Base-by-base conservation (phyloP, 2,113 vertebrate species). In the Ameiurus melas region DNA sequence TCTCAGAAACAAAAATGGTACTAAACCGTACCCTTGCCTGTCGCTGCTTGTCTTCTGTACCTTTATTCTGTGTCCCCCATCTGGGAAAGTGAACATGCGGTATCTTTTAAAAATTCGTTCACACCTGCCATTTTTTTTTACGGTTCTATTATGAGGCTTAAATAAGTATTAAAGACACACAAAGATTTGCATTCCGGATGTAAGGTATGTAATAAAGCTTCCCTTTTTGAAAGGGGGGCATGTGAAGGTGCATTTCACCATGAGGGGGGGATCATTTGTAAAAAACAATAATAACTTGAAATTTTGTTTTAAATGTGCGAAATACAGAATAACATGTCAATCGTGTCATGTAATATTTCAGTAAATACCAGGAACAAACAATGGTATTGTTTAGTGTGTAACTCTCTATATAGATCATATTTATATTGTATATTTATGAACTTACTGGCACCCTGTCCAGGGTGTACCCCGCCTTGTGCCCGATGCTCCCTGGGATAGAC, bases 11-110 rank as follows among this genome's bases (percentile, higher is more conserved):
- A 57, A 81, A 58, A 58, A n/a, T 22, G 30, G 30, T 22, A 83
- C 57, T 39, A 62, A 83, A 83, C 80, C 6, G 4, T 82, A 60
- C 5, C 33, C 1, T 25, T 25, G 57, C 80, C 39, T 83, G 80
- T 83, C 57, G 39, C 80, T 62, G 80, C 80, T 25, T 62, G 80
- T 83, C 80, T 25, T 27, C 80, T 62, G 3, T 60, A 62, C 33
- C 80, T 83, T 83, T 83, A 83, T 83, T 62, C 58, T 36, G 53
- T 13, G 9, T 83, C 57, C 33, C 43, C 16, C 57, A 83, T 83
- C 57, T 58, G n/a, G n/a, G n/a, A n/a, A n/a, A n/a, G n/a, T n/a
- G n/a, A n/a, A n/a, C n/a, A 20, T 60, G 57, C 4, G 17, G 58
- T 25, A 33, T 36, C 12, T 62, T 36, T 47, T 36, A 6, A 62